Conservation (phyloP, 2,797 vertebrate genomes). For the Enteromius radiatus region DNA sequence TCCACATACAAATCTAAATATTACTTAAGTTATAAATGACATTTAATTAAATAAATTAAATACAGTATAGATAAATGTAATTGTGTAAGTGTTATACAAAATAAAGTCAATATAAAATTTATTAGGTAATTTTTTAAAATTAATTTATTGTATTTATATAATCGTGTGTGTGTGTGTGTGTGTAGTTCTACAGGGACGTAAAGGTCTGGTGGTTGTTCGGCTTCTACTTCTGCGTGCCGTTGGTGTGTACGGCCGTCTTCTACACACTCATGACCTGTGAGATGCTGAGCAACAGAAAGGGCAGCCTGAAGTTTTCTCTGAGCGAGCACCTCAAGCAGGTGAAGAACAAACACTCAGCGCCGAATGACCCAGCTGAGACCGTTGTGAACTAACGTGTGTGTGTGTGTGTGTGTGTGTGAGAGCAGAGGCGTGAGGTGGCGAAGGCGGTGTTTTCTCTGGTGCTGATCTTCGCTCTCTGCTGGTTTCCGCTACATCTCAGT, state of each 20-base stretch:
- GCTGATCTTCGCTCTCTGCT: slow-evolving; percentile 93
- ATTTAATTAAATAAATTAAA: too few species aligned
- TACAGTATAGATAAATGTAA: too few species aligned
- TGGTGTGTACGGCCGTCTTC: slow-evolving; percentile 89
- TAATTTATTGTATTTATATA: background rate
- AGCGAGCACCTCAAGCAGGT: slow-evolving; percentile 96
- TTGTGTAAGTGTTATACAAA: too few species aligned
- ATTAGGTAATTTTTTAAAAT: too few species aligned
- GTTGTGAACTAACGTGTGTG: background rate
- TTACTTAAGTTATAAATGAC: too few species aligned
- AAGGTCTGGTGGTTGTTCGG: slow-evolving; percentile 98
- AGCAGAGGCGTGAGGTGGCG: slow-evolving; percentile 91
- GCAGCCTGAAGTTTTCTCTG: slow-evolving; percentile 86
- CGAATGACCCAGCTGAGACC: background rate
- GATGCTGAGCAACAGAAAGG: slow-evolving; percentile 90
- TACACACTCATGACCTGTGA: slow-evolving; percentile 93
- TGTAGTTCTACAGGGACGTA: slow-evolving; percentile 85
- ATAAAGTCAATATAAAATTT: too few species aligned
- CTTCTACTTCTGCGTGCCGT: slow-evolving; percentile 93
- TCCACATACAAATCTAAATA: too few species aligned
- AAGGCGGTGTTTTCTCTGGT: slow-evolving; percentile 95
- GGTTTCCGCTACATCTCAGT: slow-evolving; percentile 94
- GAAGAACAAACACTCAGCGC: slow-evolving; percentile 50
- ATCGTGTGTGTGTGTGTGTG: slow-evolving; percentile 7
- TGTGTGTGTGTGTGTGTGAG: slow-evolving; percentile 35